phyloP scores from a whole-genome alignment of 2,113 vertebrate species.

The Anthoscopus minutus region DNA sequence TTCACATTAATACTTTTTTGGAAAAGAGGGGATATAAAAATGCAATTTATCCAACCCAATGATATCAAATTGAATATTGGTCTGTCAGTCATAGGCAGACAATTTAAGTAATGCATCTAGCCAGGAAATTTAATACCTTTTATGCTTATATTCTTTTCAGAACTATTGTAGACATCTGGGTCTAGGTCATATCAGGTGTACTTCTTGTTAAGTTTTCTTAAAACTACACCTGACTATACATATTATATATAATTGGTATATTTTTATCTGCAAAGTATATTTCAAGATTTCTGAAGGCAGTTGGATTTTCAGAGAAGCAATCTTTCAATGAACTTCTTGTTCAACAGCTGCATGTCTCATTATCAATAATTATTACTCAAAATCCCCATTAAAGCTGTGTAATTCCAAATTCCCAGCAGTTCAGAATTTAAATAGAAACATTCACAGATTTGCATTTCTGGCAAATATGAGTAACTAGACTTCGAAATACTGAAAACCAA shows the following conservation, averaged over 20 bases:
- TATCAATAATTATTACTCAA: neutral
- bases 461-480: neutral
- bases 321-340: neutral
- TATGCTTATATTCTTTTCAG: neutral
- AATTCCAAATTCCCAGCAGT: neutral
- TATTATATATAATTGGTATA: neutral
- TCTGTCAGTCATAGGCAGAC: neutral
- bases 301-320: neutral
- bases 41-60: neutral
- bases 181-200: neutral
- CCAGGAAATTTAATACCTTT: neutral
- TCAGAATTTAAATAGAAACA: neutral
- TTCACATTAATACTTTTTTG: neutral
- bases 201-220: neutral
- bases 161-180: neutral
- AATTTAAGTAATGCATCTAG: neutral
- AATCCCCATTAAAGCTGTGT: neutral
- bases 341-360: neutral
- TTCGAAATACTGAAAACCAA: neutral
- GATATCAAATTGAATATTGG: neutral
- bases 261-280: neutral
- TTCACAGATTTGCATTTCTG: neutral
- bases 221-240: neutral
- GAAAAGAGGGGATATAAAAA: conserved; percentile 8
- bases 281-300: neutral